Conservation (phyloP, 2,888 invertebrate species). For the Tenthredo notha region DNA sequence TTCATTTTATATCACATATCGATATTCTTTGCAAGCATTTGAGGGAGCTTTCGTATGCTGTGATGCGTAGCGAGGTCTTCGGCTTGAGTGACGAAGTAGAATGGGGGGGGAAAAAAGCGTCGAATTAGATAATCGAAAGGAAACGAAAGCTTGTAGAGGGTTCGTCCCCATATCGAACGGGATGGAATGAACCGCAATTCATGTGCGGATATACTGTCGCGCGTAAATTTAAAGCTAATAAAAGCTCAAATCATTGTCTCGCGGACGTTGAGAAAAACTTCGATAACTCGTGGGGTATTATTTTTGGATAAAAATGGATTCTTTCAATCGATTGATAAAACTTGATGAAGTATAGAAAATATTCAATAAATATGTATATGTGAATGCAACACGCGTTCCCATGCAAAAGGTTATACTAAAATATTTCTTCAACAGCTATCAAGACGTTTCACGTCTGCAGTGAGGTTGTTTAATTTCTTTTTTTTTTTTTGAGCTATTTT, state of each 20-base stretch:
- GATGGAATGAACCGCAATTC: slow-evolving; percentile 19
- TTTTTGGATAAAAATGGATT: neutral
- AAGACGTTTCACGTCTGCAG: slow-evolving; percentile 18
- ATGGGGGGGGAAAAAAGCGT: slow-evolving; percentile 12
- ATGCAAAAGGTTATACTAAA: neutral
- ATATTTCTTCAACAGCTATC: slow-evolving; percentile 26
- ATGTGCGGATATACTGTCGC: neutral
- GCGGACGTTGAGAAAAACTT: neutral
- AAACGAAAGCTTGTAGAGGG: slow-evolving; percentile 19
- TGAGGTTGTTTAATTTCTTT: slow-evolving; percentile 4
- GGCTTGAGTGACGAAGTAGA: slow-evolving; percentile 9
- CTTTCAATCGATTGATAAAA: neutral
- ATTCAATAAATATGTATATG: neutral
- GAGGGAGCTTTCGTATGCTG: neutral
- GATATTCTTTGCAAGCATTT: neutral
- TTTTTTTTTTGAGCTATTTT: slow-evolving; percentile 31
- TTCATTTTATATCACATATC: neutral
- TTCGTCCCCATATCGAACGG: neutral
- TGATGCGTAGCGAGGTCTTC: slow-evolving; percentile 12
- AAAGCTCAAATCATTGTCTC: neutral
- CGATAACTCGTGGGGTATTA: neutral
- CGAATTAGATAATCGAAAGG: slow-evolving; percentile 36
- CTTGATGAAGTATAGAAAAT: neutral
- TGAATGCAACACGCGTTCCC: neutral
- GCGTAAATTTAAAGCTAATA: neutral